Percentiles rank a stretch among this genome's conserved stretches.
phyloP scores from a whole-genome alignment of 2,797 vertebrate genomes.

The Scolopax rusticola region DNA sequence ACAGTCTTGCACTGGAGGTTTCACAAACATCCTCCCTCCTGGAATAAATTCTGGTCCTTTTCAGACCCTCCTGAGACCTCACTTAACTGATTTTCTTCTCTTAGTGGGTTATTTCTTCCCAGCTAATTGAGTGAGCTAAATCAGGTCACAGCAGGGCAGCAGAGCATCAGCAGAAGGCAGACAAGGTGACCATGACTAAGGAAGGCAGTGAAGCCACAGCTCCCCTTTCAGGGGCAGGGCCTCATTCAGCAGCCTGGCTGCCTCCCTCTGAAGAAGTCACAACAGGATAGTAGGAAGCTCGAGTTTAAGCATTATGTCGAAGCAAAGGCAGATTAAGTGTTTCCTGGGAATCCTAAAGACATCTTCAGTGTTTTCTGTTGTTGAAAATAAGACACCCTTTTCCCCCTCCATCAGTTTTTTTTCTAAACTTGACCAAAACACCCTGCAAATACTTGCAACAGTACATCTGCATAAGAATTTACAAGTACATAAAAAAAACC shows the following conservation, averaged over 20 bases:
- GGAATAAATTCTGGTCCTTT: background rate
- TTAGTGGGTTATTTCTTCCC: background rate
- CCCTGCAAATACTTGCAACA: background rate
- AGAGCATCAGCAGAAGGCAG: background rate
- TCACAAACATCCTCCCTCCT: background rate
- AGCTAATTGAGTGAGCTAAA: background rate
- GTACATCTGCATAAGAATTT: background rate
- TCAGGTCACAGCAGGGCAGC: background rate
- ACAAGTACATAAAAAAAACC: background rate
- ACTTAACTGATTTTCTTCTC: background rate
- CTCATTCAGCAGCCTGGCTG: background rate
- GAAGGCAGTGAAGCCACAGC: background rate
- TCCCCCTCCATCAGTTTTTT: background rate
- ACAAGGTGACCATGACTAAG: background rate
- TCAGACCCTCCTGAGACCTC: background rate
- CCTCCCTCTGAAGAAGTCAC: background rate
- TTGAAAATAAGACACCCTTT: background rate
- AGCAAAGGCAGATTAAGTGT: background rate
- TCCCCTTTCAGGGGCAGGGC: background rate
- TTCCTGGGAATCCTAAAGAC: background rate
- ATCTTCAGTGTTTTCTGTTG: background rate
- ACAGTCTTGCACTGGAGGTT: background rate
- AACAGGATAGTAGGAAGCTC: background rate
- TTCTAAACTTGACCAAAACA: background rate
- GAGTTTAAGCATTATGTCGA: background rate